Evolutionary conservation across 1,140 invertebrate species (phyloP).

Genomic region (Cydia fagiglandana): DNA sequence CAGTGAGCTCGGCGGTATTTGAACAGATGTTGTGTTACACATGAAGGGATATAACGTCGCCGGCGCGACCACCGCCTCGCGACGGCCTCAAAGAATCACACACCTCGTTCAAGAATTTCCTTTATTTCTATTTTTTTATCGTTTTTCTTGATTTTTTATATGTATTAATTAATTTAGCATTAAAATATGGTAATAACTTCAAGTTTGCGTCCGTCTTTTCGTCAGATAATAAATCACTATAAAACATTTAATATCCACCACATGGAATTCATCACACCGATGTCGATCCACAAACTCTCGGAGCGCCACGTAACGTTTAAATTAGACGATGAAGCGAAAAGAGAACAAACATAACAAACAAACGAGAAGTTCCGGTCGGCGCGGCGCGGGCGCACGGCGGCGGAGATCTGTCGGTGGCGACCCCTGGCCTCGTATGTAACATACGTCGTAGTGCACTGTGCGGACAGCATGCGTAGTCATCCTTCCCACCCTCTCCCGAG

Average conservation of each 20-base stretch:
- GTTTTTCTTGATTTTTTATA: slow-evolving; percentile 60
- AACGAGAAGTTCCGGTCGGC: slow-evolving; percentile 64
- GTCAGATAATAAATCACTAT: slow-evolving; percentile 57
- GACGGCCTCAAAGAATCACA: slow-evolving; percentile 61
- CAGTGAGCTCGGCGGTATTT: slow-evolving; percentile 48
- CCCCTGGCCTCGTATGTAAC: neutral
- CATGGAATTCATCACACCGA: slow-evolving; percentile 51
- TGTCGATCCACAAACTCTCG: slow-evolving; percentile 49
- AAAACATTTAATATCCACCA: slow-evolving; percentile 56
- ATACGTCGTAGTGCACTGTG: slow-evolving; percentile 20
- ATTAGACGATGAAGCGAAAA: slow-evolving; percentile 67
- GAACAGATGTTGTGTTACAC: slow-evolving; percentile 71
- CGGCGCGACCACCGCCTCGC: slow-evolving; percentile 23
- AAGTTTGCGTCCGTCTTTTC: slow-evolving; percentile 69
- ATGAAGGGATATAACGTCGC: slow-evolving; percentile 50
- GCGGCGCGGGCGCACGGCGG: slow-evolving; percentile 40
- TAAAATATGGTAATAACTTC: slow-evolving; percentile 70
- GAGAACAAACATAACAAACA: slow-evolving; percentile 75
- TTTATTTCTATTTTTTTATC: slow-evolving; percentile 76
- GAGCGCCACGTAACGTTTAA: slow-evolving; percentile 56
- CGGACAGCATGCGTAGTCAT: neutral
- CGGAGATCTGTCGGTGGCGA: neutral
- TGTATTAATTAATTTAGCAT: slow-evolving; percentile 73
- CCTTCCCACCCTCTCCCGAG: slow-evolving; percentile 24
- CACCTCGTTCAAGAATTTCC: slow-evolving; percentile 73